Evolutionary conservation across 2,888 invertebrate species (phyloP), one percentile per base, ranked within the genome.

Genomic region (Habroteleia sp.): DNA sequence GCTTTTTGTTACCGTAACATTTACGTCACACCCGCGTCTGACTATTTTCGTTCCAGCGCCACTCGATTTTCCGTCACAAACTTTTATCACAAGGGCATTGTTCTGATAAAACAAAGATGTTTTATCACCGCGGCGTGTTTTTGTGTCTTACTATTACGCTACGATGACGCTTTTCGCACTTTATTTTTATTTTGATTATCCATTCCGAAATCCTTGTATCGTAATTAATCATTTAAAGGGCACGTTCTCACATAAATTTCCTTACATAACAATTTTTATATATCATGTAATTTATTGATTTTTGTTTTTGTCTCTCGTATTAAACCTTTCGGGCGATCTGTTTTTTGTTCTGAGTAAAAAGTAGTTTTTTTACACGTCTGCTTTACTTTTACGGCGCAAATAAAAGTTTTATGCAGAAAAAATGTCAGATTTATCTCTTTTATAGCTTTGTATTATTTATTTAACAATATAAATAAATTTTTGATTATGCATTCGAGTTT

Each of bases 101-200:
- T 72, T 63, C 48, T 13, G 60, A 60, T 63, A 60, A 63, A 63
- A 63, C 56, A 60, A 72, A 72, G 54, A 71, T 62, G 35, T 63
- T 56, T 63, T 63, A 35, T 63, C 48, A 33, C 33, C 13, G 33
- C 11, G 48, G 27, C 17, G 44, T 8, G 6, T 42, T 66, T 44
- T 66, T 39, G 4, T 17, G 31, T 44, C 65, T 44, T 42, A 46
- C 27, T 31, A 3, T 20, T 27, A 13, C 13, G 42, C 13, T 16
- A n/a, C 8, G 11, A 50, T 27, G 6, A 8, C 10, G 2, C 5
- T 7, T 7, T 20, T 29, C 5, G 10, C 23, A 8, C 35, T 50
- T 50, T 13, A 11, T 0, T 33, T 50, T 23, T 35, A 33, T 6
- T 10, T 48, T 33, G 17, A 31, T 13, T 11, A 1, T 3, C 50